Percentiles rank a stretch among this genome's conserved stretches.
phyloP scores from a whole-genome alignment of 1,140 invertebrate species.

The Zophobas morio region DNA sequence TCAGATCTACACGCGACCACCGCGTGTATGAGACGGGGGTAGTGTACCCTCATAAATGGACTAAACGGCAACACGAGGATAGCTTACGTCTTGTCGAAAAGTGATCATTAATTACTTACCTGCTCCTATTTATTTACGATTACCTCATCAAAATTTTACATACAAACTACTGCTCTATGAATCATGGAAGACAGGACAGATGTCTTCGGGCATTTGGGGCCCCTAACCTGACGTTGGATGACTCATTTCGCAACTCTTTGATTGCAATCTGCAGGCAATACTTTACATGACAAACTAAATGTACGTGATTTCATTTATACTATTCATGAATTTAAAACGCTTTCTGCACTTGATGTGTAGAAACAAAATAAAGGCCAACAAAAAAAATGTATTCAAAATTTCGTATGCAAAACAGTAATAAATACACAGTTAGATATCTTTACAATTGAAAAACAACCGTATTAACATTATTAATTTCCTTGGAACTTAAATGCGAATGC shows the following conservation, averaged over 20 bases:
- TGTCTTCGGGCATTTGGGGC: conserved; percentile 42
- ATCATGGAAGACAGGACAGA: conserved; percentile 34
- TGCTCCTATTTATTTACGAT: conserved; percentile 17
- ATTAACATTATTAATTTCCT: not conserved
- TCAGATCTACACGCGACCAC: conserved; percentile 60
- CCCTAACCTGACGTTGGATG: conserved; percentile 22
- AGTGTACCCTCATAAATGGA: conserved; percentile 23
- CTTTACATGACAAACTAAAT: conserved; percentile 29
- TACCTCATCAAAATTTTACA: conserved; percentile 43
- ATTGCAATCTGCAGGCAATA: conserved; percentile 47
- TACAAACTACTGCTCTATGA: conserved; percentile 19
- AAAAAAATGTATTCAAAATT: not conserved
- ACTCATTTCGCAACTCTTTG: conserved; percentile 45
- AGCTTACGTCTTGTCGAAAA: conserved; percentile 16
- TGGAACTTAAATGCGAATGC: not conserved
- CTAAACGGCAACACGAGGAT: conserved; percentile 31
- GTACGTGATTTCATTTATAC: conserved; percentile 46
- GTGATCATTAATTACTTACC: conserved; percentile 36
- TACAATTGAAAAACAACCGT: too few species aligned
- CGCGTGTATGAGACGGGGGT: conserved; percentile 42
- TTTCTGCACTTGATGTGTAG: not conserved
- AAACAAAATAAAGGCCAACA: not conserved
- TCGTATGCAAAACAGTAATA: not conserved
- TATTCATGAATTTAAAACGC: conserved; percentile 40
- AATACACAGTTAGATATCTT: not conserved